Conservation (phyloP, 2,113 vertebrate genomes). For the Ceyx cyanopectus region DNA sequence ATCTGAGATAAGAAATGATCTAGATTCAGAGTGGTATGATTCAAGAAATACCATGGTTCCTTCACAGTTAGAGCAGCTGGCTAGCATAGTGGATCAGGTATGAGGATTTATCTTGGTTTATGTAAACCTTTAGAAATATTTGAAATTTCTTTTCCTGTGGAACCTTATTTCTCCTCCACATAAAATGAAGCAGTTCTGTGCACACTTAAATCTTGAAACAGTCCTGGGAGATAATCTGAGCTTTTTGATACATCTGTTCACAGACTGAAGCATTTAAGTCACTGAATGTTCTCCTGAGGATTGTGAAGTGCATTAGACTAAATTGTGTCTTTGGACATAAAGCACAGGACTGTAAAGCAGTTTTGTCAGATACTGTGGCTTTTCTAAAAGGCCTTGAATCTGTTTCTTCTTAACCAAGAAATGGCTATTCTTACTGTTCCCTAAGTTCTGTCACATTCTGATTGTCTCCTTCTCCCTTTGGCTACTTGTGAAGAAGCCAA, state of each 20-base stretch:
- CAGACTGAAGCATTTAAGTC: background rate
- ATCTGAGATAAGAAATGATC: background rate
- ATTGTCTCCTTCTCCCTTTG: background rate
- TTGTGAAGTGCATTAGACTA: background rate
- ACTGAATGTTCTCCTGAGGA: background rate
- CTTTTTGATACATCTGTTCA: background rate
- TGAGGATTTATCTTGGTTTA: background rate
- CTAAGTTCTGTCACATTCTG: background rate
- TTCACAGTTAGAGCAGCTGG: slow-evolving; percentile 81
- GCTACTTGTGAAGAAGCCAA: background rate
- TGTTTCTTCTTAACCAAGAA: background rate
- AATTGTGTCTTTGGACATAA: background rate
- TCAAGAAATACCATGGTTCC: slow-evolving; percentile 51
- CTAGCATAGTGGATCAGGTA: slow-evolving; percentile 86
- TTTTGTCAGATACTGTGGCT: background rate
- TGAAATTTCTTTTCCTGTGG: background rate
- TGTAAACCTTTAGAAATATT: background rate
- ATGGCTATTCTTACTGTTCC: background rate
- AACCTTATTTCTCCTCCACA: background rate
- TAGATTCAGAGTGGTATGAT: background rate
- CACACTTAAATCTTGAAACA: background rate
- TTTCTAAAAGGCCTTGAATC: background rate
- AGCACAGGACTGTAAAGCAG: no score
- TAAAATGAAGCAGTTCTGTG: background rate
- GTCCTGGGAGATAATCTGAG: background rate